Conservation (phyloP, 2,888 invertebrate genomes). For the Toxonevra muliebris region DNA sequence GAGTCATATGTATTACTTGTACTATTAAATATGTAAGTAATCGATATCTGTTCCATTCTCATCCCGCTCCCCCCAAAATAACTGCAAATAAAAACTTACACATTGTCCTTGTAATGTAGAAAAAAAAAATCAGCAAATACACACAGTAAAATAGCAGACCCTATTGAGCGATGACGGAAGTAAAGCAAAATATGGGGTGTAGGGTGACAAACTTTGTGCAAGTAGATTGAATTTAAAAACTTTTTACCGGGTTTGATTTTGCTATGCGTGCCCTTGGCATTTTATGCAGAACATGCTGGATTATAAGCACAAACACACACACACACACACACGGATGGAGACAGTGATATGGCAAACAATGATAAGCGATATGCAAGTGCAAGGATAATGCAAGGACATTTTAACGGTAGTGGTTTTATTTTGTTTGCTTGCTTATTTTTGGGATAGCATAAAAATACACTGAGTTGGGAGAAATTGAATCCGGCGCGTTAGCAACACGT, state of each 20-base stretch:
- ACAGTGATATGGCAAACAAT: neutral
- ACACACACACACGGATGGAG: neutral
- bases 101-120: too few relatives aligned
- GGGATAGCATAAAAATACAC: neutral
- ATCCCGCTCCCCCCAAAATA: too few relatives aligned
- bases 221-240: conserved; percentile 1
- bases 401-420: conserved; percentile 6
- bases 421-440: neutral
- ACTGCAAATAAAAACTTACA: too few relatives aligned
- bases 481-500: neutral
- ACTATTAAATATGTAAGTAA: too few relatives aligned
- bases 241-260: conserved; percentile 22
- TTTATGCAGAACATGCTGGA: conserved; percentile 22
- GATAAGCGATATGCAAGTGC: conserved; percentile 21
- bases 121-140: too few relatives aligned
- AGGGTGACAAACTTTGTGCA: too few relatives aligned
- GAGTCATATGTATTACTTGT: too few relatives aligned
- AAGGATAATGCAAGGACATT: conserved; percentile 17
- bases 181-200: too few relatives aligned
- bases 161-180: too few relatives aligned
- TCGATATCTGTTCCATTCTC: too few relatives aligned
- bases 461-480: neutral
- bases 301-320: conserved; percentile 6
- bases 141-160: too few relatives aligned
- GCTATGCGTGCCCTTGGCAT: conserved; percentile 40